Evolutionary conservation across 2,113 vertebrate genomes (phyloP), one percentile per base, ranked within the genome.

Genomic region (Siniperca chuatsi): DNA sequence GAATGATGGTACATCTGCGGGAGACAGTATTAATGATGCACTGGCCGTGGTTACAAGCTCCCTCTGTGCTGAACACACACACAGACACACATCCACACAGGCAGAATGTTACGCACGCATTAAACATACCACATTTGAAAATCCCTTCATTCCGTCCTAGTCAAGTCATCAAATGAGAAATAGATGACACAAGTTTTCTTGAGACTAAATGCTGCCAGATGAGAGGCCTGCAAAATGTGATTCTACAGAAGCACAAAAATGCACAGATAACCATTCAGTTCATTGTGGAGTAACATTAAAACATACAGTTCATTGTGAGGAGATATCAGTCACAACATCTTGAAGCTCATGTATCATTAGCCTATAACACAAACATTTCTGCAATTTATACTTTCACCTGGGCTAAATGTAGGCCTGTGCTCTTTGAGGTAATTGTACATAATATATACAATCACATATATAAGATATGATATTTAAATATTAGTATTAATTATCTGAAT

Each of bases 21-120:
- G 82, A 93, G 81, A 85, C 65, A n/a, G 74, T 90, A 91, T 94
- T 94, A 95, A 95, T 93, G 91, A 94, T 92, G 91, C 87, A 82
- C 91, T 87, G 84, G 81, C 88, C 37, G 68, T 8, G 62, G 70
- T 75, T 87, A 82, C 81, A 79, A 82, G 91, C 90, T 92, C 85
- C 82, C 83, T 60, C 74, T 55, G 85, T 44, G 79, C 83, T 75
- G 86, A 68, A 81, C 88, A 84, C 70, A 83, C 81, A 80, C 18
- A 29, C 67, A 80, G 15, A 29, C 67, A 20, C 77, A 21, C 58
- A 55, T 2, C 5, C 8, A 54, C 40, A 58, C 48, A 52, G 18
- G 76, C 48, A 35, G 18, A 80, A 81, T 76, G 15, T 50, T 25
- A 54, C 57, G 33, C 23, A 66, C 35, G 6, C 61, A 55, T n/a